phyloP scores from a whole-genome alignment of 1,140 invertebrate species.

The Saccostrea cuccullata region DNA sequence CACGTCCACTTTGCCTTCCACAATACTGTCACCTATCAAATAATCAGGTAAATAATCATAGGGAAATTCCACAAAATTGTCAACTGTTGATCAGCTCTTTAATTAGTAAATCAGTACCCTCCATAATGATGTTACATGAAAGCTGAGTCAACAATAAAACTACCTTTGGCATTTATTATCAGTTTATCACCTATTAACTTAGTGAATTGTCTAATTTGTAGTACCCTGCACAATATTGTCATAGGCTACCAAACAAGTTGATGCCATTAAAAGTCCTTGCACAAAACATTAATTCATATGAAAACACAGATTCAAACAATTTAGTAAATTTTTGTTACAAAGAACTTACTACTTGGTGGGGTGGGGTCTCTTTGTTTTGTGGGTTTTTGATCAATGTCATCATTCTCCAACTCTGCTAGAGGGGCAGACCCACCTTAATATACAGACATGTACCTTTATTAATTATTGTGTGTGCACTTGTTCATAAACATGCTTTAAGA shows the following conservation, averaged over 20 bases:
- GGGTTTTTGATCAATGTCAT: slow-evolving; percentile 59
- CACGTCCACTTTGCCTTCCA: neutral
- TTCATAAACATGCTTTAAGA: no score
- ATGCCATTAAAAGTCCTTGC: no score
- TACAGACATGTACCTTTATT: neutral
- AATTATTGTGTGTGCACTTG: no score
- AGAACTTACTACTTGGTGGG: neutral
- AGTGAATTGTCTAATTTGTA: no score
- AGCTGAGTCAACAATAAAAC: neutral
- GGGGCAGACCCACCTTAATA: slow-evolving; percentile 55
- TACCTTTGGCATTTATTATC: neutral
- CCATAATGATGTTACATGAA: no score
- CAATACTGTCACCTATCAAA: slow-evolving; percentile 5
- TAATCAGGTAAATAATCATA: neutral
- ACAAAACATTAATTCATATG: no score
- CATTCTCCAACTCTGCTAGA: slow-evolving; percentile 61
- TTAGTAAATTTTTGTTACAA: neutral
- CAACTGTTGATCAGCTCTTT: no score
- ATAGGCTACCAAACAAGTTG: no score
- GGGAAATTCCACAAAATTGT: no score
- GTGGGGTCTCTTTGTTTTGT: slow-evolving; percentile 2
- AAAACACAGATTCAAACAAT: neutral
- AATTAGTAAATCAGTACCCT: no score
- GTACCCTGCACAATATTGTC: no score
- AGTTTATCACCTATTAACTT: no score